Evolutionary conservation across 2,113 vertebrate species (phyloP), one percentile per base, ranked within the genome.

Genomic region (Ophiodon elongatus): DNA sequence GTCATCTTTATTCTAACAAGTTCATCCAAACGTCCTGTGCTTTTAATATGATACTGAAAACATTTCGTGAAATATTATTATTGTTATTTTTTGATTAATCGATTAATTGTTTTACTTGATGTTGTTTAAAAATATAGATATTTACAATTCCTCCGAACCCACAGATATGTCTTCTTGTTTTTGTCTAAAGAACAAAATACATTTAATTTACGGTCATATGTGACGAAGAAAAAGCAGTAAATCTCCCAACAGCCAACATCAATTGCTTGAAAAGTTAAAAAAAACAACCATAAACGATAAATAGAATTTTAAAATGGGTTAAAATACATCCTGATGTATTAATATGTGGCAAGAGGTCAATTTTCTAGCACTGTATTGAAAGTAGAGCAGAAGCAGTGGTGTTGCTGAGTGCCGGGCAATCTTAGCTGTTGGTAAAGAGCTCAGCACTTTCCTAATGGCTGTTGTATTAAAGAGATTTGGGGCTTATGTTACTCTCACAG

Each of bases 391-490:
- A 85, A 45, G 66, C 68, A 59, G 64, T 15, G 39, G 66, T 76
- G 77, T 60, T 87, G 85, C 82, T 88, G 73, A 89, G 67, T 68
- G 67, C 43, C 62, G 62, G 63, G 72, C 52, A 74, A 84, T 89
- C 90, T 93, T 88, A 93, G 83, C 88, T 64, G 85, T n/a, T 73
- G 29, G 57, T 89, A 87, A 88, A 94, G 89, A 92, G 91, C 93
- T 95, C 93, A 95, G 94, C 93, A 94, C 88, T 93, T 94, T 95
- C 89, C 91, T 93, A 93, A 93, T 94, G 90, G 92, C 87, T 91
- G 86, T 88, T 88, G 89, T 90, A 91, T 93, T 94, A 95, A 92
- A 94, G 91, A 88, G 93, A 94, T 94, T 94, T 93, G 84, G 54
- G 86, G 93, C 92, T 95, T 94, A 94, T 85, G 91, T 91, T 83